Base-by-base conservation (phyloP, 2,888 invertebrate genomes). In the Acronicta psi region DNA sequence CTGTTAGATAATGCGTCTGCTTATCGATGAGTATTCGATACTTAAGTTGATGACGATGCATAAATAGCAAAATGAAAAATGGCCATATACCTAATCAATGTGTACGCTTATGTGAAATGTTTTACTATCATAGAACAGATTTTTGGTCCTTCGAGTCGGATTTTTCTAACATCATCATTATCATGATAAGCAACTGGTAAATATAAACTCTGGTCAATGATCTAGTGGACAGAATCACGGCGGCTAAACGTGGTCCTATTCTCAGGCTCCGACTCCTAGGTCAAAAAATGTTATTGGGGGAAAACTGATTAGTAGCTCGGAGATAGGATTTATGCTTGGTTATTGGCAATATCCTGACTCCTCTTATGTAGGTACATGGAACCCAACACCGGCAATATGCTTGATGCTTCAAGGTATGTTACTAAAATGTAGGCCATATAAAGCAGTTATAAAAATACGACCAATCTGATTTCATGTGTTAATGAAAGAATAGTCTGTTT, bases 401-500 rank as follows among this genome's bases (percentile, higher is more conserved):
- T 20, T 20, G 20, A 5, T 2, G 20, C 29, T 2, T 11, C 2
- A 29, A 11, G 10, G 11, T 29, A 29, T 10, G 1, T 29, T 10
- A 11, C 2, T 29, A 11, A 11, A 34, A 31, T 31, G 13, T 31
- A 34, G 34, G 34, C 7, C 34, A 1, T 34, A 34, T n/a, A 34
- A 6, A 34, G 29, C 34, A 34, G n/a, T 7, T 34, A 25, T 38
- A 47, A 25, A 47, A 16, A 38, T 13, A 17, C 57, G 52, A 46
- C 11, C 8, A n/a, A 29, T 20, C 18, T 20, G 38, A 49, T 41
- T 59, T 47, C 31, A 41, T 10, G 46, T 69, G 49, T 46, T 56
- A 56, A 42, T 68, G 59, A 58, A 63, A 59, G 45, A 61, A 49
- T 56, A 17, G 49, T n/a, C n/a, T n/a, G n/a, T 59, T 68, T 68